These are phyloP conservation scores for Pristionchus entomophagus DNA, from an alignment of 2,888 invertebrate genomes.

Conservation along the genomic window DNA sequence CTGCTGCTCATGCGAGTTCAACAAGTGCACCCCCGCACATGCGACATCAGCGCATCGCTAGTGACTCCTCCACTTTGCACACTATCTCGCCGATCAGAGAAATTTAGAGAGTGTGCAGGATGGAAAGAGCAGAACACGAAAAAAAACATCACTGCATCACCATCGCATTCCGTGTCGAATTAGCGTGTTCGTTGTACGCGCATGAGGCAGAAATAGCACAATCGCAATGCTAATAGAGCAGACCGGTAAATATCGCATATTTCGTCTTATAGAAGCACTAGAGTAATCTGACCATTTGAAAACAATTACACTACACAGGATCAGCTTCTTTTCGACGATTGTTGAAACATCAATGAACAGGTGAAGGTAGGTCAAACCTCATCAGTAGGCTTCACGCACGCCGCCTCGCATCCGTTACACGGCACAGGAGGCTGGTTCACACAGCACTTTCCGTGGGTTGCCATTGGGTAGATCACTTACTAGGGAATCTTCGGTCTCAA, in stretches of 20 bases:
- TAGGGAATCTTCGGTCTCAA: too few species aligned
- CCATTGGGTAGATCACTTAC: not conserved
- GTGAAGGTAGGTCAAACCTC: not conserved
- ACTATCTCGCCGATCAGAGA: too few species aligned
- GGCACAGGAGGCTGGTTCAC: slow-evolving; percentile 26
- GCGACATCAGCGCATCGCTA: too few species aligned
- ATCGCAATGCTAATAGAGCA: too few species aligned
- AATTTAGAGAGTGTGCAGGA: too few species aligned
- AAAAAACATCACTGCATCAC: not conserved
- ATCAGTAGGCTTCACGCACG: not conserved
- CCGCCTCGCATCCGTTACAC: not conserved
- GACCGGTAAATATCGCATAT: too few species aligned
- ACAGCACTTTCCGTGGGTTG: slow-evolving; percentile 2
- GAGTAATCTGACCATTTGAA: not conserved
- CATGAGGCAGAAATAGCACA: not conserved
- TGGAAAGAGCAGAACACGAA: too few species aligned
- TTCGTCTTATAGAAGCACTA: too few species aligned
- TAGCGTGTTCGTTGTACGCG: not conserved
- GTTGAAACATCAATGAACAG: too few species aligned
- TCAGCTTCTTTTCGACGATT: too few species aligned
- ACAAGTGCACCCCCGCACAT: not conserved
- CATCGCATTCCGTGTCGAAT: not conserved
- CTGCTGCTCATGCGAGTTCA: not conserved
- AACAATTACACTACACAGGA: not conserved
- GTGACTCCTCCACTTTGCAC: too few species aligned